phyloP scores from a whole-genome alignment of 2,888 invertebrate genomes.

The Marronus borbonicus region DNA sequence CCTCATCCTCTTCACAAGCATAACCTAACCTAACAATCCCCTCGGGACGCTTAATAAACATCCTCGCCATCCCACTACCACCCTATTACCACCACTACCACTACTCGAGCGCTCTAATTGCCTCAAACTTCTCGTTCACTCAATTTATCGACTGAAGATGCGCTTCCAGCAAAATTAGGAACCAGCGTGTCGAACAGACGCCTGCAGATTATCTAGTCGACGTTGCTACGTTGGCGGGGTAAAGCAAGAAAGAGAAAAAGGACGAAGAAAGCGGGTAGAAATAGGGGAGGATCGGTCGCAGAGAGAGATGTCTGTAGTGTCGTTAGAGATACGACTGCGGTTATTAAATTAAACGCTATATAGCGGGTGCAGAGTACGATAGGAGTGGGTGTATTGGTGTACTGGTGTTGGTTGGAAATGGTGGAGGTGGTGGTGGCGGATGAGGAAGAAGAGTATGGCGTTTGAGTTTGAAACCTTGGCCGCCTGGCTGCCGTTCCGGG shows the following conservation, averaged over 20 bases:
- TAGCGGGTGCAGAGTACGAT: not conserved
- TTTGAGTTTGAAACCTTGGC: too few relatives aligned
- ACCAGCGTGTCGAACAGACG: constrained; percentile 13
- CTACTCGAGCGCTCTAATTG: constrained; percentile 2
- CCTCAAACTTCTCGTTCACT: constrained; percentile 8
- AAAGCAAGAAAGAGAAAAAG: not conserved
- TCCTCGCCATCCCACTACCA: not conserved
- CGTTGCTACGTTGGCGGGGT: not conserved
- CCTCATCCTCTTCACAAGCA: not conserved
- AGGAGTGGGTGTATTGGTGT: too few relatives aligned
- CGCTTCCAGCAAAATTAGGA: constrained; percentile 12
- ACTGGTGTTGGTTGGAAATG: too few relatives aligned
- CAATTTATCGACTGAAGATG: constrained; percentile 25
- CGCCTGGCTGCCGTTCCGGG: constrained; percentile 53
- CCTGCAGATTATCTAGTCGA: constrained; percentile 17
- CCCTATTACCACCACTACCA: not conserved
- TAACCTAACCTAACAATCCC: constrained; percentile 1
- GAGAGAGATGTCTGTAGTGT: not conserved
- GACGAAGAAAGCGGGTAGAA: not conserved
- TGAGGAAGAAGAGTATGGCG: not conserved
- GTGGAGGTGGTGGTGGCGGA: constrained; percentile 8
- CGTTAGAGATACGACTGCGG: constrained; percentile 26
- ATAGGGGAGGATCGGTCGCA: not conserved
- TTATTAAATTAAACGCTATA: constrained; percentile 44
- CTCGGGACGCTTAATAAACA: not conserved